Conservation (phyloP, 2,113 vertebrate species). For the Hippopotamus amphibius region DNA sequence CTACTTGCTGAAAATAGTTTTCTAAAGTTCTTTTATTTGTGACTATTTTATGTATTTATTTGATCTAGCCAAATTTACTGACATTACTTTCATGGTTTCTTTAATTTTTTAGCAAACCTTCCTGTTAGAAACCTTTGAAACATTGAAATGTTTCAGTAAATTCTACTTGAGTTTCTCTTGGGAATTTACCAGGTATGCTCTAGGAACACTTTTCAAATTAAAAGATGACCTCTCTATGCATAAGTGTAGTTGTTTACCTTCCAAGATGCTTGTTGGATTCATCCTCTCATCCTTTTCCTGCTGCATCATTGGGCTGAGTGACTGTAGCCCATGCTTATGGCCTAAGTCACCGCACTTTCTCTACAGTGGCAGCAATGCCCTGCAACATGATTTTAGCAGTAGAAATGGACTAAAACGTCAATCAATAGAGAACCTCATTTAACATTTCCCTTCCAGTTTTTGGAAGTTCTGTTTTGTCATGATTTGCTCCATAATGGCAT, state of each 20-base stretch:
- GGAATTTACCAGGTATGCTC: background rate
- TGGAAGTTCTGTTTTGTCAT: background rate
- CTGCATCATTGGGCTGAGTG: background rate
- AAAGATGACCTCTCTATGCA: background rate
- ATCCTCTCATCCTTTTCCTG: background rate
- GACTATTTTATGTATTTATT: background rate
- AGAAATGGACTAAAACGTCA: background rate
- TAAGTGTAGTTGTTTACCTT: background rate
- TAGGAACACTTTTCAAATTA: background rate
- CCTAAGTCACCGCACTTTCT: background rate
- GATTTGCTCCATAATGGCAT: background rate
- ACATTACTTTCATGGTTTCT: background rate
- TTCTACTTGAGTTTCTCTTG: background rate
- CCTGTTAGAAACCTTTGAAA: background rate
- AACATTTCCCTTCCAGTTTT: constrained; percentile 25
- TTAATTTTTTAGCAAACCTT: background rate
- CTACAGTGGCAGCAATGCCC: background rate
- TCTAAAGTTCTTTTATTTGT: background rate
- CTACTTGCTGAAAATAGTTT: background rate
- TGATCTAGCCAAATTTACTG: background rate
- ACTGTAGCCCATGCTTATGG: fast-evolving
- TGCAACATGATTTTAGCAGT: background rate
- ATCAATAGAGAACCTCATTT: background rate
- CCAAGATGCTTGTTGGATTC: background rate
- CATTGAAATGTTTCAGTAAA: background rate